Conservation (phyloP, 1,140 invertebrate genomes). For the Eufriesea mexicana region DNA sequence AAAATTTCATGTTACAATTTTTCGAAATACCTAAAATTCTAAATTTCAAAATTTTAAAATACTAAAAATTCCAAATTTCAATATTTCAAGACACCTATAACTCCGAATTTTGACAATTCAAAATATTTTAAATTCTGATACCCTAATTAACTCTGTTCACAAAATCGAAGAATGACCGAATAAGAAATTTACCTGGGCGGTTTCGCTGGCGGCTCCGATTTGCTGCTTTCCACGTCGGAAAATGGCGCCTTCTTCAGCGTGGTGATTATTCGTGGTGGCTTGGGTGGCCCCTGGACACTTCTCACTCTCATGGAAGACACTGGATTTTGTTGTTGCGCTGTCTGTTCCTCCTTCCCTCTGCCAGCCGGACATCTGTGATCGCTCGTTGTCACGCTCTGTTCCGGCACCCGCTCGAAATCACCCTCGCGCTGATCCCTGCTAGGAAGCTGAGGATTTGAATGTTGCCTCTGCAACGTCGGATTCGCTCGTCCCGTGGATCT, state of each 20-base stretch:
- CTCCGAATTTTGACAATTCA: too few relatives aligned
- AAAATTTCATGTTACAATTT: too few relatives aligned
- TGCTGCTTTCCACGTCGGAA: constrained; percentile 67
- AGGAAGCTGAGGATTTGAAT: constrained; percentile 76
- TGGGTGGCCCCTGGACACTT: constrained; percentile 72
- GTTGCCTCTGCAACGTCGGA: constrained; percentile 70
- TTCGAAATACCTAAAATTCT: too few relatives aligned
- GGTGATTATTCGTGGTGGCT: constrained; percentile 77
- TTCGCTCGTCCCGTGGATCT: constrained; percentile 29
- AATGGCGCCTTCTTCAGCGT: constrained; percentile 71
- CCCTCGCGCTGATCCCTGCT: constrained; percentile 53
- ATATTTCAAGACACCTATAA: too few relatives aligned
- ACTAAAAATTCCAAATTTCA: too few relatives aligned
- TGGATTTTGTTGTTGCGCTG: constrained; percentile 72
- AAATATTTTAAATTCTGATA: too few relatives aligned
- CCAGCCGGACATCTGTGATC: constrained; percentile 31
- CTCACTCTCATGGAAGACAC: constrained; percentile 73
- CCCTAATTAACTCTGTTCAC: too few relatives aligned
- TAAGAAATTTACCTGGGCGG: constrained; percentile 69
- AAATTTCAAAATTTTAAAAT: too few relatives aligned
- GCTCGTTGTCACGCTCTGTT: constrained; percentile 31
- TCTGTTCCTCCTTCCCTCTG: constrained; percentile 52
- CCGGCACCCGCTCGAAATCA: constrained; percentile 46
- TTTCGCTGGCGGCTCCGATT: constrained; percentile 69
- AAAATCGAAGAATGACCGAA: too few relatives aligned